These are phyloP conservation scores for Cryptoleucopteryx plumbea DNA, from an alignment of 2,113 vertebrate genomes.

Conservation along the genomic window DNA sequence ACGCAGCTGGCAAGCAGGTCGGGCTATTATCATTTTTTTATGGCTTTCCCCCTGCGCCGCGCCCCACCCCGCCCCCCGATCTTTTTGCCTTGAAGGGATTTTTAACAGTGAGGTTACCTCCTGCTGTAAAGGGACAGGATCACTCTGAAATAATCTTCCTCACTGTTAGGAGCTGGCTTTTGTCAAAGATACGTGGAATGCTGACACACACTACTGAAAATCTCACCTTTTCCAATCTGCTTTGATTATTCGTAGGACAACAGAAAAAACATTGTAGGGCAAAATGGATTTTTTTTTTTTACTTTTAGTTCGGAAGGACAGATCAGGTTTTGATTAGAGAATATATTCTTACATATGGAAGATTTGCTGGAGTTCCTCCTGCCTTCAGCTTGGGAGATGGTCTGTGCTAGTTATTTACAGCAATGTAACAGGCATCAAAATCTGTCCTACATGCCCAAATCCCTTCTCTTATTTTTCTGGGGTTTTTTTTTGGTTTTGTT, in stretches of 20 bases:
- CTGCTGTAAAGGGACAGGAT: neutral
- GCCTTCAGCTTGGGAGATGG: neutral
- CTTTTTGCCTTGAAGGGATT: constrained; percentile 19
- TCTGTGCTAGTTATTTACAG: neutral
- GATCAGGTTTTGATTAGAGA: neutral
- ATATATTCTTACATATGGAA: neutral
- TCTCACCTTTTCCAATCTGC: neutral
- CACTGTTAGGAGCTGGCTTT: neutral
- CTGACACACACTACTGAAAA: neutral
- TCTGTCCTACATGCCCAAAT: neutral
- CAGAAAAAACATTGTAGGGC: neutral
- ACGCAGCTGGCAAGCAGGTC: constrained; percentile 32
- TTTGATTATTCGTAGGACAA: neutral
- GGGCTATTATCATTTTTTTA: constrained; percentile 6
- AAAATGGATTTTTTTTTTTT: neutral
- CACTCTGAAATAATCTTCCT: constrained; percentile 2
- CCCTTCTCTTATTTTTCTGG: neutral
- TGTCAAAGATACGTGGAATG: neutral
- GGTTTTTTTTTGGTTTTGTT: too few relatives aligned
- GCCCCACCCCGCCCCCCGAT: neutral
- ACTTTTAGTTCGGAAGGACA: neutral
- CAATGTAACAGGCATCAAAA: neutral
- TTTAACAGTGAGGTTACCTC: constrained; percentile 15
- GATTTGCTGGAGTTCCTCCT: neutral
- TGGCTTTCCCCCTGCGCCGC: neutral